Evolutionary conservation across 1,140 invertebrate genomes (phyloP), one percentile per base, ranked within the genome.

Genomic region (Drosophila lini): DNA sequence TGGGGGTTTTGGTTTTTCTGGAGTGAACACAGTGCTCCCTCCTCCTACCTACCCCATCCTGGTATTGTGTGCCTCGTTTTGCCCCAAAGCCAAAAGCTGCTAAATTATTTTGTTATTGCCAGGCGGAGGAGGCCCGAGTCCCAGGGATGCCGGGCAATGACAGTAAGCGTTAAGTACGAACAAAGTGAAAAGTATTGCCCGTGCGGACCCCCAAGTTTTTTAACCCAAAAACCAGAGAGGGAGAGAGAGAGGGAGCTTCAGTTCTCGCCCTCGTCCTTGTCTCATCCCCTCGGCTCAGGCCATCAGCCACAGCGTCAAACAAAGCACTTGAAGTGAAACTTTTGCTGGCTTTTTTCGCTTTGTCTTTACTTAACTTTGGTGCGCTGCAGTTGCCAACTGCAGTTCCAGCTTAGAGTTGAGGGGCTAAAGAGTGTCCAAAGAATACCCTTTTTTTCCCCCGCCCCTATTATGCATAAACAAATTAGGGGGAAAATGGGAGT

Each of bases 31-130:
- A 48, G 15, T 16, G 6, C 22, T 22, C 22, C 22, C 22, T 22
- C 22, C 22, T 22, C 22, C 22, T 22, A 22, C 22, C 22, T 22
- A 22, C 22, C 22, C 22, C 7, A 2, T 3, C 16, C 16, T 16
- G 47, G 50, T 15, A 36, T 53, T 36, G 32, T 53, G 50, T 53
- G 50, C 16, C 3, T 53, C 32, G 50, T 15, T 34, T 32, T 47
- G 45, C 50, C 47, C 31, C 25, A 7, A 28, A 7, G 58, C 32
- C 57, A 41, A 64, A 75, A 76, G 69, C 74, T 64, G 82, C 67
- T 86, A 85, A 85, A 85, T 85, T 86, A 85, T 86, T 86, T 86
- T 85, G 86, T 86, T 86, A 88, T 86, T 86, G 83, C 82, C 79
- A 64, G 50, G 53, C 70, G 13, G 25, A 5, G 11, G 10, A 10